phyloP scores from a whole-genome alignment of 2,113 vertebrate genomes.

The Ceyx melanurus region DNA sequence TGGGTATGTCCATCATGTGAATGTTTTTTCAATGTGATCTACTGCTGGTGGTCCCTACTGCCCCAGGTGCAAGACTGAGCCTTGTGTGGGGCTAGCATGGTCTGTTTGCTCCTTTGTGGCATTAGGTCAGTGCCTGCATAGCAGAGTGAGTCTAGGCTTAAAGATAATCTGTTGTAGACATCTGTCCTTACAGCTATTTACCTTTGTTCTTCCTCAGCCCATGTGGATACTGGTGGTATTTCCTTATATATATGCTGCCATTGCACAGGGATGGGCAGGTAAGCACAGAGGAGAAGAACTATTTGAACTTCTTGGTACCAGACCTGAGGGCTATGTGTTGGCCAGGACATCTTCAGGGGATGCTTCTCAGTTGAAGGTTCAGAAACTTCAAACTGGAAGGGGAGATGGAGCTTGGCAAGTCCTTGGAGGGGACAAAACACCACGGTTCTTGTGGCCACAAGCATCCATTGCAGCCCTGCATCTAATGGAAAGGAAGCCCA shows the following conservation, averaged over 20 bases:
- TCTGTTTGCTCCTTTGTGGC: fast-evolving
- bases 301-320: not conserved
- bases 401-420: not conserved
- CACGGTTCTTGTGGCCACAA: fast-evolving
- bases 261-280: not conserved
- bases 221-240: not conserved
- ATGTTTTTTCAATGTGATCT: not conserved
- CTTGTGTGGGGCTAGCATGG: fast-evolving
- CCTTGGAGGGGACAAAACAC: not conserved
- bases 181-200: not conserved
- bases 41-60: not conserved
- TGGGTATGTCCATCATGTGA: not conserved
- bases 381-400: not conserved
- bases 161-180: not conserved
- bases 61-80: not conserved
- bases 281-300: not conserved
- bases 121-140: not conserved
- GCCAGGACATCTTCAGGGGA: not conserved
- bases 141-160: not conserved
- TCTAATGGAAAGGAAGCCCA: not conserved
- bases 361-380: not conserved
- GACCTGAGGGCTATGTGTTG: not conserved
- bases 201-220: not conserved
- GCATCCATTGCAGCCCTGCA: not conserved
- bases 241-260: not conserved